Base-by-base conservation (phyloP, 2,888 invertebrate genomes). In the Apocheima hispidaria region DNA sequence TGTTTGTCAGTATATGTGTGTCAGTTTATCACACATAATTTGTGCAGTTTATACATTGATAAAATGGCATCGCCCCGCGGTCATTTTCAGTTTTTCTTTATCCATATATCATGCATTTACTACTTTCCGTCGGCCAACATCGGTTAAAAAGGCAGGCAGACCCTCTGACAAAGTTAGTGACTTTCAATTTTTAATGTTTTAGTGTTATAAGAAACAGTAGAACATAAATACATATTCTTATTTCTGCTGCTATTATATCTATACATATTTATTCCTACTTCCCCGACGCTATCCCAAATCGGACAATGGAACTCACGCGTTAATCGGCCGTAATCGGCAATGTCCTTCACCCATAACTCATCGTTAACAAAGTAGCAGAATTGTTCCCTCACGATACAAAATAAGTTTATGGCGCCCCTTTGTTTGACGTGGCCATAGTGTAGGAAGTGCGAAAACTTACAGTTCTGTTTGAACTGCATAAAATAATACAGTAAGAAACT, bases 321-420 rank as follows among this genome's bases (percentile, higher is more conserved):
- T 68, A 68, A 70, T 70, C 63, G 56, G 58, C 61, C 66, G 59
- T 70, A 68, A 70, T 70, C 68, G 61, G 52, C 66, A 66, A 65
- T 70, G 68, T 66, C 65, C 64, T 66, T 51, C 56, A 65, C 58
- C 63, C 64, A 66, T 68, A 70, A 68, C 66, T 67, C 67, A 63
- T 61, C 60, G 56, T 71, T 73, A 78, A 84, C 83, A 82, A 82
- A 81, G 83, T 87, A 82, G 76, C 75, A 41, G 76, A 82, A 85
- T 83, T 84, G 81, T 81, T 66, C 77, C 75, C 70, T 73, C 73
- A 79, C 77, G 81, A 86, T 87, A 89, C 88, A 86, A 88, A 88
- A 89, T 87, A 88, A 90, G 87, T 90, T 89, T 88, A 88, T 87
- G 79, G 66, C 75, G 60, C 68, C 75, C 83, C 82, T 86, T 88